A percentile compares a stretch with the other conserved stretches of the same genome.
These are phyloP conservation scores for Protaetia brevitarsis DNA, from an alignment of 1,140 invertebrate species.

Conservation along the genomic window DNA sequence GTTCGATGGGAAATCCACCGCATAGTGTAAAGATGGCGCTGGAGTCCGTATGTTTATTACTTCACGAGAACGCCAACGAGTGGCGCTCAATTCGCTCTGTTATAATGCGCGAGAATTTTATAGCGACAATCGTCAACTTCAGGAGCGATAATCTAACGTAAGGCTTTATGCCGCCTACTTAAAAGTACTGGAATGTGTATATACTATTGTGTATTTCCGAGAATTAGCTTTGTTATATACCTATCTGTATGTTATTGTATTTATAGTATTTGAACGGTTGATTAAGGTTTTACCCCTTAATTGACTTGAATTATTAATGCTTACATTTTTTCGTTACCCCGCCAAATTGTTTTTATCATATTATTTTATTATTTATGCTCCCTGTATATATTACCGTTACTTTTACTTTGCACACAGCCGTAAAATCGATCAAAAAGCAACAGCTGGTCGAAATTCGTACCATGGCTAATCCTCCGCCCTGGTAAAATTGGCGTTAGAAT, in stretches of 20 bases:
- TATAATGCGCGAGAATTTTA: constrained; percentile 97
- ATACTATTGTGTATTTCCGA: not conserved
- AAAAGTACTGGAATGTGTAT: not conserved
- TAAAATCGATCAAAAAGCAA: constrained; percentile 99
- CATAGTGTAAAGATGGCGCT: constrained; percentile 89
- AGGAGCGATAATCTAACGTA: constrained; percentile 91
- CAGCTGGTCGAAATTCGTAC: constrained; percentile 97
- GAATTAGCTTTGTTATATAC: not conserved
- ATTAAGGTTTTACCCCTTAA: too few species aligned
- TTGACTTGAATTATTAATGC: too few species aligned
- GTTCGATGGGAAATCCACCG: constrained; percentile 93
- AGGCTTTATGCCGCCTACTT: constrained; percentile 44
- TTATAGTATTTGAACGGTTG: too few species aligned
- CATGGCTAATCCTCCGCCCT: constrained; percentile 96
- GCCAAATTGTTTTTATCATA: too few species aligned
- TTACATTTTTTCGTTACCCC: too few species aligned
- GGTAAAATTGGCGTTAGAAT: constrained; percentile 97
- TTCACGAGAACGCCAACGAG: constrained; percentile 85
- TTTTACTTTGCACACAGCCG: constrained; percentile 64
- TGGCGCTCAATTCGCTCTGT: constrained; percentile 93
- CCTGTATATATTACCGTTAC: not conserved
- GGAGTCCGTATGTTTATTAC: constrained; percentile 91
- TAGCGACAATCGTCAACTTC: constrained; percentile 97
- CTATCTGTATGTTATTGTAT: not conserved
- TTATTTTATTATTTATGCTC: constrained; percentile 10